Conservation (phyloP, 2,797 vertebrate species). For the Morelia viridis region DNA sequence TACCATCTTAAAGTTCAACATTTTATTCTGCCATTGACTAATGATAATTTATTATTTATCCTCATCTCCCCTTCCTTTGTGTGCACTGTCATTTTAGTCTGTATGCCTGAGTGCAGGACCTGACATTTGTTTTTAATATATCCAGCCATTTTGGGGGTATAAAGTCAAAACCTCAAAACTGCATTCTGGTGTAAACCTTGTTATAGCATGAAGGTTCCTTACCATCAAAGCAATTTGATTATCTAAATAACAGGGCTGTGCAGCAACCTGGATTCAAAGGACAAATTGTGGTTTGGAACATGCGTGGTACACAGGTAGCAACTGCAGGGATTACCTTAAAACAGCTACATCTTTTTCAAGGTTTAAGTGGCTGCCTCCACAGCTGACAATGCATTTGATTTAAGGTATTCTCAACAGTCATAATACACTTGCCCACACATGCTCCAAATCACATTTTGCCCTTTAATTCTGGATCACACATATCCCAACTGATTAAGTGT, state of each 20-base stretch:
- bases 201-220: neutral
- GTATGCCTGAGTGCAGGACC: neutral
- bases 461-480: neutral
- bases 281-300: neutral
- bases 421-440: neutral
- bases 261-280: neutral
- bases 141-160: neutral
- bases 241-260: neutral
- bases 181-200: neutral
- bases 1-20: neutral
- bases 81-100: neutral
- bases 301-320: neutral
- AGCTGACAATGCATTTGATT: neutral
- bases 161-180: neutral
- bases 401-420: neutral
- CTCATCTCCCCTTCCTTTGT: neutral
- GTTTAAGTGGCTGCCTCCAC: neutral
- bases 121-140: neutral
- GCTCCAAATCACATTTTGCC: neutral
- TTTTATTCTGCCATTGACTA: neutral
- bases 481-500: neutral
- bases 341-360: neutral
- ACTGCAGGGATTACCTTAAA: neutral
- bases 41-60: neutral
- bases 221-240: neutral